phyloP scores from a whole-genome alignment of 2,888 invertebrate genomes.

The Scaptomyza parva region DNA sequence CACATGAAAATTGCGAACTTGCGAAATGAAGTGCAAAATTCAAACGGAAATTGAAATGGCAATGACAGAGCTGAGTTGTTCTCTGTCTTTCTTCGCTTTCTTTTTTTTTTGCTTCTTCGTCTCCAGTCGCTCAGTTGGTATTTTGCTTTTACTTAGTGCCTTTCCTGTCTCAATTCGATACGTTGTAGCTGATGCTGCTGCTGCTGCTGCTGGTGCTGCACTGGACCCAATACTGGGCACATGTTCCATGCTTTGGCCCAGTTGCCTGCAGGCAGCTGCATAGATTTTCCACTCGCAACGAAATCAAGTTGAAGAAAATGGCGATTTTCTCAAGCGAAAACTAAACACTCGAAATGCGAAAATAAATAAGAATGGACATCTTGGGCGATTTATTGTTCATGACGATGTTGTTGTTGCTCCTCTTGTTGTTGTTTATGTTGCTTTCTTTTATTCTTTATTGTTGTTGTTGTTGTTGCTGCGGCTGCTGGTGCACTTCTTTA shows the following conservation, averaged over 20 bases:
- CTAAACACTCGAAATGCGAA: conserved; percentile 80
- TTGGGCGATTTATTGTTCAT: conserved; percentile 75
- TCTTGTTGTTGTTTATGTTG: conserved; percentile 17
- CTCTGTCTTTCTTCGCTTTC: conserved; percentile 8
- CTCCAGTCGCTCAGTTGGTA: conserved; percentile 20
- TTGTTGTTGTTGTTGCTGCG: conserved; percentile 3
- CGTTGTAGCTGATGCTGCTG: too few species aligned
- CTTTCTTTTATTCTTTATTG: not conserved
- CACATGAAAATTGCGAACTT: conserved; percentile 78
- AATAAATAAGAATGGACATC: conserved; percentile 79
- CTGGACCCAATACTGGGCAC: conserved; percentile 44
- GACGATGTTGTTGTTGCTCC: conserved; percentile 30
- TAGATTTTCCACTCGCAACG: conserved; percentile 23
- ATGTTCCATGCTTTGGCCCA: conserved; percentile 37
- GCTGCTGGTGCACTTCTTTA: conserved; percentile 21
- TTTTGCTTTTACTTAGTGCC: conserved; percentile 51
- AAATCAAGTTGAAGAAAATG: conserved; percentile 75
- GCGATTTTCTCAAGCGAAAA: conserved; percentile 80
- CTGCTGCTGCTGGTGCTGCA: too few species aligned
- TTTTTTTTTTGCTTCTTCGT: not conserved
- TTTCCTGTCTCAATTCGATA: conserved; percentile 40
- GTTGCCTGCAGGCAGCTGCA: conserved; percentile 51
- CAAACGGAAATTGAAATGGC: conserved; percentile 82
- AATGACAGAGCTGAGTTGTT: conserved; percentile 72
- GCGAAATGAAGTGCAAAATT: conserved; percentile 83